A percentile compares a stretch with the other conserved stretches of the same genome.
Evolutionary conservation across 2,888 invertebrate genomes (phyloP).

Genomic region (Blomia tropicalis): DNA sequence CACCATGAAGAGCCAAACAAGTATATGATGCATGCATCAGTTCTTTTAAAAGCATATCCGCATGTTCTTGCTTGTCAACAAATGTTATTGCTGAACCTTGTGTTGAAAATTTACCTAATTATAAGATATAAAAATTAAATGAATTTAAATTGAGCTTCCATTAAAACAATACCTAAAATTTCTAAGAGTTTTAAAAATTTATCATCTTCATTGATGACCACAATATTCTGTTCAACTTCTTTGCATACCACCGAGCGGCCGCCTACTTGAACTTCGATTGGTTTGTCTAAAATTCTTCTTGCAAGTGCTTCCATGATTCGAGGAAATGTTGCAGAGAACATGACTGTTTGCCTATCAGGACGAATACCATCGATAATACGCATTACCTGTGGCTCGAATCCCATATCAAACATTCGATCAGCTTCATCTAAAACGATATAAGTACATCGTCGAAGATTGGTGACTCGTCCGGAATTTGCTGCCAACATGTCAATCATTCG

Average conservation of each 20-base stretch:
- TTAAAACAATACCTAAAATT: constrained; percentile 55
- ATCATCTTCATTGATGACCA: constrained; percentile 77
- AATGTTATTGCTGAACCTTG: constrained; percentile 87
- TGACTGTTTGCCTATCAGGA: constrained; percentile 91
- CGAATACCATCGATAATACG: constrained; percentile 90
- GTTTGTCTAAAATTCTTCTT: constrained; percentile 73
- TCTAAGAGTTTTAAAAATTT: constrained; percentile 95
- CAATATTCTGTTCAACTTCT: constrained; percentile 88
- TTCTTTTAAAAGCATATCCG: constrained; percentile 77
- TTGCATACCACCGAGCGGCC: constrained; percentile 92
- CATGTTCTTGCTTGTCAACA: constrained; percentile 95
- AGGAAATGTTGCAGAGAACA: constrained; percentile 98
- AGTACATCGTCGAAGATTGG: constrained; percentile 86
- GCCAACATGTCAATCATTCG: constrained; percentile 99
- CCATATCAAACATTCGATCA: constrained; percentile 99
- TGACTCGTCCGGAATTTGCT: constrained; percentile 83
- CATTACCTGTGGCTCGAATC: constrained; percentile 97
- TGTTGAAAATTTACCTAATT: constrained; percentile 52
- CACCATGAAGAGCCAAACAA: constrained; percentile 93
- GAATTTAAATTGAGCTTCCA: neutral
- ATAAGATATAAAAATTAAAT: neutral
- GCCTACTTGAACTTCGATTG: constrained; percentile 88
- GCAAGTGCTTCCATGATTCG: constrained; percentile 98
- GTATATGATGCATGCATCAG: constrained; percentile 90
- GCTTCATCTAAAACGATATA: constrained; percentile 97